Evolutionary conservation across 2,113 vertebrate species (phyloP), one percentile per base, ranked within the genome.

Genomic region (Scytalopus superciliaris): DNA sequence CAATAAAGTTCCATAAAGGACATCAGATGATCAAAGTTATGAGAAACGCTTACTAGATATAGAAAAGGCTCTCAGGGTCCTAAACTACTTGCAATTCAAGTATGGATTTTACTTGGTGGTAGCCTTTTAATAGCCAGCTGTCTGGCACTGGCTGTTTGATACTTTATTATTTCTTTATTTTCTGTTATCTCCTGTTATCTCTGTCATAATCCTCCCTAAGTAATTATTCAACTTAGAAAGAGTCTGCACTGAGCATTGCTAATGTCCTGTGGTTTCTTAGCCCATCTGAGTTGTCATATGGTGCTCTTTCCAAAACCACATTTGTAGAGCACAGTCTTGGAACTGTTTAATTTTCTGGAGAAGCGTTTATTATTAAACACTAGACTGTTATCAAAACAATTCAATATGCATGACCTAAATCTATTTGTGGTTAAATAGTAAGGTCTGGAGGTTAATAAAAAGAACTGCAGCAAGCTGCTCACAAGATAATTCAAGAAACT

Each of bases 351-450:
- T 95, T 96, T 96, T 89, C 93, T 93, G 73, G 72, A 86, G 64
- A 89, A 81, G 39, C 56, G 30, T 90, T 97, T 94, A 86, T 90
- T 94, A 90, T 84, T 95, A 96, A 96, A 95, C 68, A 93, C 39
- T 88, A 86, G 75, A 68, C 90, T 88, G 72, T 80, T 94, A 92
- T 88, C 82, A 90, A 96, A 97, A 94, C 82, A 96, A 96, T 96
- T 96, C 93, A 96, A 70, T 86, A 96, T 93, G 88, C 64, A 44
- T 87, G 92, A 96, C 92, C 92, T 86, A 92, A 72, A 84, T 97
- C 83, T 96, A 93, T 93, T 89, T 97, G 85, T 96, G 90, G 96
- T 96, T 96, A 96, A 96, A 96, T 92, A 96, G 76, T 93, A 92
- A 60, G 90, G 89, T 93, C 93, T 95, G 47, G 80, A 77, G 86